Percentiles rank a stretch among this genome's conserved stretches.
phyloP scores from a whole-genome alignment of 2,888 invertebrate species.

The Spodoptera littoralis region DNA sequence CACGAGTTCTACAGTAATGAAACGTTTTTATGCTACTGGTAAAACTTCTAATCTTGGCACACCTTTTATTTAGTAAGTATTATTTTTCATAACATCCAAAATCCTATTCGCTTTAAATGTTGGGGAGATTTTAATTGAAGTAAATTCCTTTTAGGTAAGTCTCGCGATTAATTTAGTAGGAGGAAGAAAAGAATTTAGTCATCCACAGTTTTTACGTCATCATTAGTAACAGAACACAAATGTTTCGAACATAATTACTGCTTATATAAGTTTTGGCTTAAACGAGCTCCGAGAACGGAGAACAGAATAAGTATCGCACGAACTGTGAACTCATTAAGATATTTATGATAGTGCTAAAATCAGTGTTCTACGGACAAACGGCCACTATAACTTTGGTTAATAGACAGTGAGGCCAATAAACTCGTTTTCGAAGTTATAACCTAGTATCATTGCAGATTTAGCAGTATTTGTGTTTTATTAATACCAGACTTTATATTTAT shows the following conservation, averaged over 20 bases:
- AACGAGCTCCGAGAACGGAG: constrained; percentile 31
- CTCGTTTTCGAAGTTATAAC: constrained; percentile 22
- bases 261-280: constrained; percentile 20
- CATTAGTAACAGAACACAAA: constrained; percentile 5
- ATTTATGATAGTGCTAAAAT: constrained; percentile 56
- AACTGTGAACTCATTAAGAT: constrained; percentile 58
- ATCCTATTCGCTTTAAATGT: too few species aligned
- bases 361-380: constrained; percentile 34
- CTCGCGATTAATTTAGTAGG: too few species aligned
- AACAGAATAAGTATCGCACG: constrained; percentile 42
- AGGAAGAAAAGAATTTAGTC: too few species aligned
- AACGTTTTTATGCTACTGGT: constrained; percentile 35
- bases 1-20: constrained; percentile 38
- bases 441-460: constrained; percentile 18
- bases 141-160: too few species aligned
- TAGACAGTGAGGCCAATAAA: constrained; percentile 29
- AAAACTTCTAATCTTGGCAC: constrained; percentile 28
- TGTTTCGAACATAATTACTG: constrained; percentile 2
- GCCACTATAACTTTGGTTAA: constrained; percentile 42
- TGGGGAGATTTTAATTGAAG: too few species aligned
- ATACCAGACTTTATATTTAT: too few species aligned
- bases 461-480: constrained; percentile 9
- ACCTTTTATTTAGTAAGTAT: constrained; percentile 34
- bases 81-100: constrained; percentile 8
- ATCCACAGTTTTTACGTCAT: too few species aligned